A percentile compares a stretch with the other conserved stretches of the same genome.
phyloP scores from a whole-genome alignment of 2,797 vertebrate genomes.

The Phataginus tetradactyla region DNA sequence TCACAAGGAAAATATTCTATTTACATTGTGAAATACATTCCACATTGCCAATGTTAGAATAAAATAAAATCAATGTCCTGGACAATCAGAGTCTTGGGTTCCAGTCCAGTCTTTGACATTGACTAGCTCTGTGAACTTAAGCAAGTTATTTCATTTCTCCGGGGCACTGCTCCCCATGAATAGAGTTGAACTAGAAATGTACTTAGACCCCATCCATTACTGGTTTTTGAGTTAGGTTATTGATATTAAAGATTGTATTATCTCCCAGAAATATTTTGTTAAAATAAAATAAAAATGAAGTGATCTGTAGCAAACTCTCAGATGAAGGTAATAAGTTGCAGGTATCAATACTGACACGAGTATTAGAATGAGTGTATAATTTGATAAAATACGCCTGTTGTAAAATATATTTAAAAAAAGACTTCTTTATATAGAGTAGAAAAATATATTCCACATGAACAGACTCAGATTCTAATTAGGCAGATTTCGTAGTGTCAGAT shows the following conservation, averaged over 20 bases:
- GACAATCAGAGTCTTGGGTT: background rate
- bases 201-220: background rate
- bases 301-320: background rate
- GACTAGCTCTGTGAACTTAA: background rate
- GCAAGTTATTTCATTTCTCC: background rate
- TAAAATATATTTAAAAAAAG: background rate
- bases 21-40: background rate
- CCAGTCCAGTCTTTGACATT: background rate
- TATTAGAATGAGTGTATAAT: background rate
- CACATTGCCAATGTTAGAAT: background rate
- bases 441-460: background rate
- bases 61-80: background rate
- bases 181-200: background rate
- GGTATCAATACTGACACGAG: background rate
- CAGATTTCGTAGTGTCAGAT: conserved; percentile 24
- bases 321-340: background rate
- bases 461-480: conserved; percentile 49
- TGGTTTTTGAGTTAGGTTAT: background rate
- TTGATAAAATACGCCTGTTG: background rate
- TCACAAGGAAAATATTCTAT: background rate
- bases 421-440: background rate
- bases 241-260: background rate
- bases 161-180: background rate
- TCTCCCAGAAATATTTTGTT: background rate
- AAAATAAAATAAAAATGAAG: background rate